Base-by-base conservation (phyloP, 2,888 invertebrate genomes). In the Xanthia togata region DNA sequence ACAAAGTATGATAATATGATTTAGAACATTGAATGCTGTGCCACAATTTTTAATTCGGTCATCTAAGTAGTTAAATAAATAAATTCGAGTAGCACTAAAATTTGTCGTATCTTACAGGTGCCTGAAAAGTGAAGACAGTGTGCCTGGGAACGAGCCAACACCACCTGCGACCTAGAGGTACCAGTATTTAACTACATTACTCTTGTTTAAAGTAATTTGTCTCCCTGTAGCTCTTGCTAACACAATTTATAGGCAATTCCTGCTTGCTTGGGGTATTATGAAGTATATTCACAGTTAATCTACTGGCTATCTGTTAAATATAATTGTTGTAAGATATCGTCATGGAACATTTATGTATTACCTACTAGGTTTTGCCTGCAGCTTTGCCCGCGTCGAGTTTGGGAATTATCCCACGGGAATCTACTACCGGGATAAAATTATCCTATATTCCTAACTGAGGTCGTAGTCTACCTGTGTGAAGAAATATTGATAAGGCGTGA, bases 161-260 rank as follows among this genome's bases (percentile, higher is more conserved):
- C n/a, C 9, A 80, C 12, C 44, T 60, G 75, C 9, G 57, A 72
- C 41, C 55, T 55, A 0, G 50, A 78, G 35, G 41, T 12, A 55
- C 55, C 31, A 41, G 57, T 50, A 59, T 59, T 57, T 26, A 59
- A 57, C 72, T 60, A 70, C 59, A 76, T 80, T n/a, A 76, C 38
- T 83, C 76, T 76, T 76, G 72, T 73, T 70, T 59, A 68, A 70
- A 80, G 76, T 80, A 80, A 80, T 83, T 80, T 75, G 83, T 84
- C 73, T 68, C 57, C 55, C 35, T 31, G 38, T 55, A 64, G 67
- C 35, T 73, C 63, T 76, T 31, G 44, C 38, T 55, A 31, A 50
- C 63, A 74, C 73, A 74, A 83, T 83, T 80, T 84, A 84, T 69
- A 60, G 82, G 68, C 84, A 70, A 73, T 80, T 70, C 50, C 70